These are phyloP conservation scores for Agonopterix arenella DNA, from an alignment of 2,888 invertebrate genomes.

Conservation along the genomic window DNA sequence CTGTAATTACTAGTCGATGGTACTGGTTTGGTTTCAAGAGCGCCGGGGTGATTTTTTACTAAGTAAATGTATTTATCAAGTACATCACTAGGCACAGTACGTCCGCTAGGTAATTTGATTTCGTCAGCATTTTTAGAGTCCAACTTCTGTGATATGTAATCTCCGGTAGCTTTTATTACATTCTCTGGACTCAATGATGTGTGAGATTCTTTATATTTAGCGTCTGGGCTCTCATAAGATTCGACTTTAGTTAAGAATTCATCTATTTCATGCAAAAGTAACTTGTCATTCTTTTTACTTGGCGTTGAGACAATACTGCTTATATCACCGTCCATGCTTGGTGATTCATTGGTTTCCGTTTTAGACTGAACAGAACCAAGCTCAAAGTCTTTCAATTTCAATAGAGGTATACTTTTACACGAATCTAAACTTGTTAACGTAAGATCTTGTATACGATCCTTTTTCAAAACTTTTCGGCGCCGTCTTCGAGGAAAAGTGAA, in stretches of 20 bases:
- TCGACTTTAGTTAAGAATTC: slow-evolving; percentile 67
- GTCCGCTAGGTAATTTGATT: slow-evolving; percentile 51
- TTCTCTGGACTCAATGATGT: slow-evolving; percentile 38
- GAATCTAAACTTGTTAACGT: slow-evolving; percentile 53
- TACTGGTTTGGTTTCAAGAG: slow-evolving; percentile 13
- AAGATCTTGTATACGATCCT: slow-evolving; percentile 32
- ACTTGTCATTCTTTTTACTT: slow-evolving; percentile 61
- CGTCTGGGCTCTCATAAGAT: slow-evolving; percentile 56
- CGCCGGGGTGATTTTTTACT: slow-evolving; percentile 43
- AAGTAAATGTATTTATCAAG: slow-evolving; percentile 69
- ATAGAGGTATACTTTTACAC: slow-evolving; percentile 26
- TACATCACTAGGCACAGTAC: slow-evolving; percentile 44
- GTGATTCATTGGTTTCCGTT: slow-evolving; percentile 34
- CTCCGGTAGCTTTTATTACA: slow-evolving; percentile 60
- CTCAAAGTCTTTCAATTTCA: slow-evolving; percentile 26
- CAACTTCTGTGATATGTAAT: slow-evolving; percentile 54
- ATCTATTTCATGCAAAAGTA: slow-evolving; percentile 67
- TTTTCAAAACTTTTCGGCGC: slow-evolving; percentile 38
- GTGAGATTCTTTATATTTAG: slow-evolving; percentile 36
- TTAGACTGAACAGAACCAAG: slow-evolving; percentile 12
- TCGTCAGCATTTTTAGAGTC: slow-evolving; percentile 34
- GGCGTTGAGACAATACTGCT: slow-evolving; percentile 67
- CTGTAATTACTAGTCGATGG: slow-evolving; percentile 18
- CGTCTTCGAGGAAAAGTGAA: slow-evolving; percentile 63
- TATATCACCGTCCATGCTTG: slow-evolving; percentile 67